Conservation (phyloP, 2,113 vertebrate species). For the Athene cunicularia region DNA sequence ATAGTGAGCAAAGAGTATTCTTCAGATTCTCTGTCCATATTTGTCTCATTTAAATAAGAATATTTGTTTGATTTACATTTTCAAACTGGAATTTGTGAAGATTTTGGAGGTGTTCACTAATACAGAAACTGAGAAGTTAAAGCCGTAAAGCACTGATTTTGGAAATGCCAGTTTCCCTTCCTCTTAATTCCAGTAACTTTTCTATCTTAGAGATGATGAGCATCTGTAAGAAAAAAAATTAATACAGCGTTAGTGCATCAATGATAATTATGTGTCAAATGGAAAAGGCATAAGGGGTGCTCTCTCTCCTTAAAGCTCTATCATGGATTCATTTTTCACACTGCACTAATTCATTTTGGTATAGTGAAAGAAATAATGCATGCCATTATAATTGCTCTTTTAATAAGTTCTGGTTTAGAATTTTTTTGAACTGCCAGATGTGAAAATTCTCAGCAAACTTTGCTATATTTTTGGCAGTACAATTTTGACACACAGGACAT, state of each 20-base stretch:
- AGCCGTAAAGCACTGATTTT: background rate
- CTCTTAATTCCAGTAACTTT: background rate
- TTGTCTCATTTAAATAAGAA: background rate
- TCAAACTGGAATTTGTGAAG: background rate
- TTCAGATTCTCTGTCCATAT: background rate
- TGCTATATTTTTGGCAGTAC: background rate
- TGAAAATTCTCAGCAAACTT: background rate
- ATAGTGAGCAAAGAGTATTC: background rate
- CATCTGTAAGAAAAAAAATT: background rate
- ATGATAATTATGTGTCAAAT: background rate
- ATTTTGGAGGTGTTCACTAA: background rate
- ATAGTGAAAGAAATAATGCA: background rate
- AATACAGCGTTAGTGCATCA: background rate
- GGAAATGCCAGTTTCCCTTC: background rate
- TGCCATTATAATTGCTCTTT: background rate
- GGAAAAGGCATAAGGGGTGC: background rate
- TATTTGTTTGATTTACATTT: background rate
- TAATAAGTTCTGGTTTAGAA: background rate
- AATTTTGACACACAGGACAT: background rate
- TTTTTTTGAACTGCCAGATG: background rate
- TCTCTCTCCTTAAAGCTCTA: background rate
- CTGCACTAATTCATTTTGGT: background rate
- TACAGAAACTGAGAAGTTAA: background rate
- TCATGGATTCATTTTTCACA: background rate
- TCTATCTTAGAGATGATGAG: background rate